A percentile compares a stretch with the other conserved stretches of the same genome.
These are phyloP conservation scores for Autographa gamma DNA, from an alignment of 2,888 invertebrate species.

Conservation along the genomic window DNA sequence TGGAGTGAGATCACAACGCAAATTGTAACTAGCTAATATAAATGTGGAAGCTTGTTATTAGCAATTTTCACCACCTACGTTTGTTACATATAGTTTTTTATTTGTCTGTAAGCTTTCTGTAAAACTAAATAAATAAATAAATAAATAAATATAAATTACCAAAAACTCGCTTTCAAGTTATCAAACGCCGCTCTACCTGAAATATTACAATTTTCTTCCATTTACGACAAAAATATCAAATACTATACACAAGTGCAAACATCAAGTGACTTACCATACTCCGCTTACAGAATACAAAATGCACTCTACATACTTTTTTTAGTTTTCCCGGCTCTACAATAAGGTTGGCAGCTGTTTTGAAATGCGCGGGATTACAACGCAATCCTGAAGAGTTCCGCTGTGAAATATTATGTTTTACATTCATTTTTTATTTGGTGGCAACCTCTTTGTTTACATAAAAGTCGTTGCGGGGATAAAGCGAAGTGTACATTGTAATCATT, in stretches of 20 bases:
- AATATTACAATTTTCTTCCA: neutral
- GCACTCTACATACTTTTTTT: constrained; percentile 33
- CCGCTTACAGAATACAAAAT: constrained; percentile 35
- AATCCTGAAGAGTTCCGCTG: constrained; percentile 39
- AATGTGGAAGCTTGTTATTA: too few relatives aligned
- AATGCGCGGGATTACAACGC: constrained; percentile 56
- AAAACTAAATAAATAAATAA: neutral
- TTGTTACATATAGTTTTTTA: too few relatives aligned
- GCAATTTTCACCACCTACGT: too few relatives aligned
- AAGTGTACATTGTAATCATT: constrained; percentile 19
- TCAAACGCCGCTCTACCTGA: too few relatives aligned
- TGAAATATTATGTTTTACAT: constrained; percentile 53
- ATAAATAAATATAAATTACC: too few relatives aligned
- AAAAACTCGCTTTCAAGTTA: too few relatives aligned
- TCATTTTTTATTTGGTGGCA: constrained; percentile 49
- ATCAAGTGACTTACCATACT: neutral
- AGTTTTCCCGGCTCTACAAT: constrained; percentile 53
- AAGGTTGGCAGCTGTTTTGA: constrained; percentile 54
- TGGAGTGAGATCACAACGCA: too few relatives aligned
- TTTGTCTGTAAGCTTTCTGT: too few relatives aligned
- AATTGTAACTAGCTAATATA: too few relatives aligned
- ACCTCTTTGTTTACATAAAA: constrained; percentile 48
- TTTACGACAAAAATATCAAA: neutral
- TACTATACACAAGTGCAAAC: neutral
- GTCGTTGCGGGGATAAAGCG: constrained; percentile 19